Evolutionary conservation across 1,140 invertebrate species (phyloP).

Genomic region (Carposina sasakii): DNA sequence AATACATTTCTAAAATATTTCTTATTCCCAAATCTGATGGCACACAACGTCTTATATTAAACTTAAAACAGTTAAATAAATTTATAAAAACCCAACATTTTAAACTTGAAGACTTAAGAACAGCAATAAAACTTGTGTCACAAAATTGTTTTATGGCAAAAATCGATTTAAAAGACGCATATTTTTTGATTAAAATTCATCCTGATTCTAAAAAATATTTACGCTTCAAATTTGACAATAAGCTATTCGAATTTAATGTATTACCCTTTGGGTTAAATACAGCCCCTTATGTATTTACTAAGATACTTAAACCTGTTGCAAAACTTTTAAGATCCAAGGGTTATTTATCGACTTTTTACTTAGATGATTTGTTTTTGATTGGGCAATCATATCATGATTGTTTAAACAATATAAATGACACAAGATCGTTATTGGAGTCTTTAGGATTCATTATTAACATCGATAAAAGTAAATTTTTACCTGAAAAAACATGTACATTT

Average conservation of each 20-base stretch:
- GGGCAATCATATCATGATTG: not conserved
- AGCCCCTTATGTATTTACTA: constrained; percentile 1
- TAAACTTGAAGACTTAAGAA: not conserved
- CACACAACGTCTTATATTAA: not conserved
- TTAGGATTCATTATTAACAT: constrained; percentile 4
- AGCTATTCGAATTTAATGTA: constrained; percentile 4
- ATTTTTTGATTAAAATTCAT: constrained; percentile 6
- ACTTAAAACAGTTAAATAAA: not conserved
- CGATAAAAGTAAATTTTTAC: not conserved
- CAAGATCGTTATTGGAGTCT: not conserved
- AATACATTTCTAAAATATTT: constrained; percentile 1
- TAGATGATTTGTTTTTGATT: constrained; percentile 5
- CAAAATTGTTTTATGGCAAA: not conserved
- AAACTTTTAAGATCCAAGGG: not conserved
- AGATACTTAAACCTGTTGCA: constrained; percentile 3
- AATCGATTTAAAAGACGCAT: not conserved
- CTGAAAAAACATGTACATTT: not conserved
- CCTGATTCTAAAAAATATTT: not conserved
- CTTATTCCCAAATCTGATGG: not conserved
- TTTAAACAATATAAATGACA: not conserved
- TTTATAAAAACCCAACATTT: not conserved
- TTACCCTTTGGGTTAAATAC: constrained; percentile 6
- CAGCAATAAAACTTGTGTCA: not conserved
- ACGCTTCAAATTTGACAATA: not conserved
- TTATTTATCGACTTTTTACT: constrained; percentile 3